Evolutionary conservation across 2,113 vertebrate genomes (phyloP).

Genomic region (Seriola quinqueradiata): DNA sequence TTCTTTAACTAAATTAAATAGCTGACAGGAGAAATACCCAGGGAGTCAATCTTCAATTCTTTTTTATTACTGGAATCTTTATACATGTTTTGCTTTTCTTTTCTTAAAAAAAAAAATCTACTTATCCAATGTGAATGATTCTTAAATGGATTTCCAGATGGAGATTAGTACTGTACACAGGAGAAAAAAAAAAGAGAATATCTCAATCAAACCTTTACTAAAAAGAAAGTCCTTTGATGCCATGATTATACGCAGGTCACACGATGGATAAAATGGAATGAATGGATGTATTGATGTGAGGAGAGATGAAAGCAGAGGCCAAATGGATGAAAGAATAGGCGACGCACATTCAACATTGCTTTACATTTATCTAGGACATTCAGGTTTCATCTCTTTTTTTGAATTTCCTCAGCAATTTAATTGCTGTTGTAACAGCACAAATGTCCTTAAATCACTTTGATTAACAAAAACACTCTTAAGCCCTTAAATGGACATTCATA

Average conservation of each 20-base stretch:
- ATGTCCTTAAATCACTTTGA: conserved; percentile 25
- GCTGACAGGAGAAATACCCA: conserved; percentile 85
- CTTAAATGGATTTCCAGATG: conserved; percentile 89
- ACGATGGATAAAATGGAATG: conserved; percentile 69
- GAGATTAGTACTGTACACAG: conserved; percentile 86
- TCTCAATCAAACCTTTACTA: conserved; percentile 56
- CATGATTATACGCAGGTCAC: conserved; percentile 63
- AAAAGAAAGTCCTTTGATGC: conserved; percentile 71
- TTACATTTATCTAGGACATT: conserved; percentile 62
- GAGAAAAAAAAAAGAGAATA: conserved; percentile 25
- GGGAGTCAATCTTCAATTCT: conserved; percentile 92
- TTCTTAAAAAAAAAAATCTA: conserved; percentile 79
- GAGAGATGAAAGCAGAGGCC: conserved; percentile 70
- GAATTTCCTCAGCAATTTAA: conserved; percentile 34
- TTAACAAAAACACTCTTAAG: conserved; percentile 34
- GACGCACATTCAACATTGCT: conserved; percentile 59
- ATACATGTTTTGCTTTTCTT: conserved; percentile 76
- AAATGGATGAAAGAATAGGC: conserved; percentile 64
- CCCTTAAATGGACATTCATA: not conserved
- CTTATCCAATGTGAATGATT: conserved; percentile 93
- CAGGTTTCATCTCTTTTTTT: conserved; percentile 19
- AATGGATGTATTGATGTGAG: conserved; percentile 73
- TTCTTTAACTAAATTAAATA: conserved; percentile 97
- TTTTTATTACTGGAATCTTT: conserved; percentile 88
- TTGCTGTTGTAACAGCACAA: conserved; percentile 25